These are phyloP conservation scores for Synergus japonicus DNA, from an alignment of 2,888 invertebrate species.

Conservation along the genomic window DNA sequence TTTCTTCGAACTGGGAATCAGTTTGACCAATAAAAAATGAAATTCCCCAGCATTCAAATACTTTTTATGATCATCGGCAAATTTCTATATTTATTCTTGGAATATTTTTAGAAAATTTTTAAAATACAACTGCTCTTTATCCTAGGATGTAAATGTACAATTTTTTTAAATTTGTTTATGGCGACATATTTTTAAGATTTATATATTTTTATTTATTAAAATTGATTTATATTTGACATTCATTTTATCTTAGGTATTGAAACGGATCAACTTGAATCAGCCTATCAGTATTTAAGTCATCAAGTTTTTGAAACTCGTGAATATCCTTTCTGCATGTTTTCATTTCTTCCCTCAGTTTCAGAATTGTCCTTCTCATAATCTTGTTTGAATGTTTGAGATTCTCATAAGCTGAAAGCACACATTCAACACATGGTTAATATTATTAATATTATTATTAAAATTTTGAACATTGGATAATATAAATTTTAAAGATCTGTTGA, in stretches of 20 bases:
- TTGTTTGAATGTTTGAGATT: conserved; percentile 6
- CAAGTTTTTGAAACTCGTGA: neutral
- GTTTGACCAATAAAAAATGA: neutral
- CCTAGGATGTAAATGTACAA: too few relatives aligned
- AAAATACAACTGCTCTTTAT: too few relatives aligned
- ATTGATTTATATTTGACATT: too few relatives aligned
- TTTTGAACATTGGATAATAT: neutral
- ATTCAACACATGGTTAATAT: neutral
- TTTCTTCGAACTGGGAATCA: neutral
- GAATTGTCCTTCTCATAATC: conserved; percentile 13
- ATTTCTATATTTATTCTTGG: too few relatives aligned
- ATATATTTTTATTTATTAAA: too few relatives aligned
- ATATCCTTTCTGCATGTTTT: neutral
- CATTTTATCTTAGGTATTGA: neutral
- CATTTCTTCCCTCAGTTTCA: neutral
- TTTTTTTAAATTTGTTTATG: too few relatives aligned
- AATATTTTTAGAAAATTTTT: too few relatives aligned
- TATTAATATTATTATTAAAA: neutral
- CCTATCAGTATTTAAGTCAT: conserved; percentile 8
- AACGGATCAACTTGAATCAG: conserved; percentile 3
- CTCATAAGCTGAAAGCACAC: neutral
- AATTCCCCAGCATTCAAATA: neutral
- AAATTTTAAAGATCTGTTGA: neutral
- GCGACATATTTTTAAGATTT: too few relatives aligned
- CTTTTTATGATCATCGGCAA: neutral